These are phyloP conservation scores for Heliconius ethilla DNA, from an alignment of 2,888 invertebrate genomes.

Conservation along the genomic window DNA sequence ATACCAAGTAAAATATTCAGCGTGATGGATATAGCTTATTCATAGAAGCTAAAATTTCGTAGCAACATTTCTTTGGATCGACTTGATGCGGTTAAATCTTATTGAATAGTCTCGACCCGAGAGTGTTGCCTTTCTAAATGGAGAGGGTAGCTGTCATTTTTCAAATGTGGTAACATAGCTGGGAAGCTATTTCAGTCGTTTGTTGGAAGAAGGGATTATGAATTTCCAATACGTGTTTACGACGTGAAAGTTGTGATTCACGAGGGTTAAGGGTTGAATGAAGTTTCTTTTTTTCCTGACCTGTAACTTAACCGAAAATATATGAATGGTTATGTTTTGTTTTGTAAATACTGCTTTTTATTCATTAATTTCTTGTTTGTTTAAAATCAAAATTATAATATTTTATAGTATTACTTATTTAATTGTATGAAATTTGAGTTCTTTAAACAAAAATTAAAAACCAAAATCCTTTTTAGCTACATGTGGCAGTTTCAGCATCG, in stretches of 20 bases:
- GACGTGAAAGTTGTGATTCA: conserved; percentile 42
- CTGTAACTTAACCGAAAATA: too few relatives aligned
- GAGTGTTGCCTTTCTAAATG: conserved; percentile 35
- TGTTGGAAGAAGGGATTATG: conserved; percentile 43
- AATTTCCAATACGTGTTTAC: conserved; percentile 44
- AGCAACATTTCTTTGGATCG: conserved; percentile 22
- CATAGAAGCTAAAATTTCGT: conserved; percentile 29
- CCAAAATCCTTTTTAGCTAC: too few relatives aligned
- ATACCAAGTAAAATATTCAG: not conserved
- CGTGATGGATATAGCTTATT: not conserved
- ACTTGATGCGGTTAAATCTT: conserved; percentile 23
- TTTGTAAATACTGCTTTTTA: too few relatives aligned
- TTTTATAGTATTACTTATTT: too few relatives aligned
- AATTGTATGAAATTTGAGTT: too few relatives aligned
- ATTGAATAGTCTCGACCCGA: conserved; percentile 25
- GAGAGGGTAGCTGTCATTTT: conserved; percentile 40
- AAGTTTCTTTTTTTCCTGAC: too few relatives aligned
- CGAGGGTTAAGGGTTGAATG: conserved; percentile 27
- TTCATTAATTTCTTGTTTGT: too few relatives aligned
- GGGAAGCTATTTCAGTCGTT: conserved; percentile 39
- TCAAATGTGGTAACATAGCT: conserved; percentile 40
- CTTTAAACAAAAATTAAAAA: too few relatives aligned
- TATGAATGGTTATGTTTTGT: too few relatives aligned
- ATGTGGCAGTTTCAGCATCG: too few relatives aligned
- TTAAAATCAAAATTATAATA: too few relatives aligned